These are phyloP conservation scores for Eurytoma adleriae DNA, from an alignment of 2,888 invertebrate species.

Conservation along the genomic window DNA sequence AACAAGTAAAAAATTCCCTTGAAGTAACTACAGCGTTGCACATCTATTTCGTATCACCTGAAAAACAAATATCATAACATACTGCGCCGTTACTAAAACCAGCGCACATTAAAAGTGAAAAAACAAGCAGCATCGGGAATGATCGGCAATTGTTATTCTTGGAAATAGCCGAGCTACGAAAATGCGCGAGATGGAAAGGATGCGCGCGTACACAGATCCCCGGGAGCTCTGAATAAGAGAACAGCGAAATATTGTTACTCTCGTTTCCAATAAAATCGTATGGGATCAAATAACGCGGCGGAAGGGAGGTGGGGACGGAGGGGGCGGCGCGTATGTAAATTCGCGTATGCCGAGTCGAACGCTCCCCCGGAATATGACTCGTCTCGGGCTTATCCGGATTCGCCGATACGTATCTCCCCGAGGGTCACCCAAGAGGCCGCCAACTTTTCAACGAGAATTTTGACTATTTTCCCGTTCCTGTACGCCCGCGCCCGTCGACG, in stretches of 20 bases:
- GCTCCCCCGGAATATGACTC: constrained; percentile 38
- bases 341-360: constrained; percentile 5
- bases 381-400: background rate
- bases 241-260: constrained; percentile 48
- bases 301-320: background rate
- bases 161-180: constrained; percentile 12
- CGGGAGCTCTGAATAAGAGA: constrained; percentile 41
- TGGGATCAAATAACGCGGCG: constrained; percentile 42
- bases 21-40: no score
- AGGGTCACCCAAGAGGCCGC: constrained; percentile 3
- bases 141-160: constrained; percentile 27
- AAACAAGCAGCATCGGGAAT: no score
- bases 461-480: background rate
- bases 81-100: no score
- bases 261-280: constrained; percentile 48
- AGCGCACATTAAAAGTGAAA: no score
- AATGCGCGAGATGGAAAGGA: background rate
- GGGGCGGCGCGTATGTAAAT: constrained; percentile 34
- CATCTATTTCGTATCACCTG: no score
- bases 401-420: background rate
- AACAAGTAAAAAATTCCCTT: no score
- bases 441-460: background rate
- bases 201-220: constrained; percentile 2
- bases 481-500: background rate
- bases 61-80: no score